Base-by-base conservation (phyloP, 2,113 vertebrate genomes). In the Lepisosteus osseus region DNA sequence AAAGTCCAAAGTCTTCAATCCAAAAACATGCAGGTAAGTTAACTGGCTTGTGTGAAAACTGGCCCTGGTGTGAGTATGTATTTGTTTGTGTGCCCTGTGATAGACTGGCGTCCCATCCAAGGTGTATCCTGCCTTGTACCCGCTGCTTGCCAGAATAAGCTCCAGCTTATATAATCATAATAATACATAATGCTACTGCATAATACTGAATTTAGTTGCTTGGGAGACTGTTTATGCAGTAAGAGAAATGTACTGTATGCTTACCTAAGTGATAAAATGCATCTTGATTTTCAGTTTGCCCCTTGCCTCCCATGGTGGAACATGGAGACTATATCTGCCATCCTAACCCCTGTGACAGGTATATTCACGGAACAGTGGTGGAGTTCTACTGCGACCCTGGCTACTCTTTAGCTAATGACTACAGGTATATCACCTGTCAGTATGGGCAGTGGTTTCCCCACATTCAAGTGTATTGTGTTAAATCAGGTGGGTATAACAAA, bases 371-470 rank as follows among this genome's bases (percentile, higher is more conserved):
- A 2, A 95, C 94, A 0, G 94, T 95, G 76, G 91, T 95, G 63
- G 94, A 95, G 76, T 95, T 94, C 68, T 94, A 92, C 86, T 95
- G 94, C 61, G 90, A 95, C 42, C 90, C 94, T 0, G 94, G 94
- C 43, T 95, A 94, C 85, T 88, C 89, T 76, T 88, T 95, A 78
- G 90, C 90, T 78, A 94, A 93, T 0, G 94, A 95, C 75, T 95
- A 95, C 86, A 94, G 92, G 75, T 95, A 95, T 77, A 94, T 95
- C 81, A 95, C 94, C 65, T 95, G 94, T 83, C 94, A 95, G 83
- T 93, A 94, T 0, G 94, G 94, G 57, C 89, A 93, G 74, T 95
- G 94, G 94, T 94, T 94, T 78, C 94, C 94, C 5, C 89, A 93
- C 67, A 92, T 92, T 76, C 92, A 94, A 47, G 89, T 95, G 42